Evolutionary conservation across 1,140 invertebrate species (phyloP), one percentile per base, ranked within the genome.

Genomic region (Bombus waltoni): DNA sequence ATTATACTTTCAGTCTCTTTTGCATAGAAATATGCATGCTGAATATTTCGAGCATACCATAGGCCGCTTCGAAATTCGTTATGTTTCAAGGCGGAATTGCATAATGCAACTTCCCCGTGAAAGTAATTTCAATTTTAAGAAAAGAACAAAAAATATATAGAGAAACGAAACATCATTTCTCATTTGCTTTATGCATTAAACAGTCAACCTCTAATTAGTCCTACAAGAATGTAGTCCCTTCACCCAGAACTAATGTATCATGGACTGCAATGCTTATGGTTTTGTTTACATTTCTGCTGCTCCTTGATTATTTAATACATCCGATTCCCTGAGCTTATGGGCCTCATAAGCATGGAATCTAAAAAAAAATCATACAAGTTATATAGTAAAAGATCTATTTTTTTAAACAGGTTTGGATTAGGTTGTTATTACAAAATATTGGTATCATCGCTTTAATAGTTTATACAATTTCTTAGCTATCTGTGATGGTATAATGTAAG

Each of bases 211-310:
- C 88, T 92, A 91, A 91, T 88, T 94, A 93, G 73, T 90, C 65
- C 81, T 93, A 92, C 91, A 89, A 90, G 92, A 94, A 92, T 91
- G 83, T 94, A 93, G 88, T 94, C 93, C 94, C 94, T 93, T 94
- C 94, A 94, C 94, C 94, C 91, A 91, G 89, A 94, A 89, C 92
- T 94, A 94, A 93, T 81, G 86, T 89, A 92, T 91, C 93, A 92
- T 91, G 90, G 92, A 93, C 91, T 87, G 91, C 93, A 84, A 88
- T 89, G 92, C 90, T 91, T 92, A 88, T 91, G 89, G 80, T 92
- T 92, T 53, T 92, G 32, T 81, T 80, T 86, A 91, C 87, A 89
- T 87, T 86, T 80, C 90, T 86, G 88, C 85, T 89, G 76, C 81
- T 89, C 71, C 79, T 86, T 88, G 89, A 88, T 92, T 91, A 93